Conservation (phyloP, 2,113 vertebrate species). For the Brienomyrus brachyistius region DNA sequence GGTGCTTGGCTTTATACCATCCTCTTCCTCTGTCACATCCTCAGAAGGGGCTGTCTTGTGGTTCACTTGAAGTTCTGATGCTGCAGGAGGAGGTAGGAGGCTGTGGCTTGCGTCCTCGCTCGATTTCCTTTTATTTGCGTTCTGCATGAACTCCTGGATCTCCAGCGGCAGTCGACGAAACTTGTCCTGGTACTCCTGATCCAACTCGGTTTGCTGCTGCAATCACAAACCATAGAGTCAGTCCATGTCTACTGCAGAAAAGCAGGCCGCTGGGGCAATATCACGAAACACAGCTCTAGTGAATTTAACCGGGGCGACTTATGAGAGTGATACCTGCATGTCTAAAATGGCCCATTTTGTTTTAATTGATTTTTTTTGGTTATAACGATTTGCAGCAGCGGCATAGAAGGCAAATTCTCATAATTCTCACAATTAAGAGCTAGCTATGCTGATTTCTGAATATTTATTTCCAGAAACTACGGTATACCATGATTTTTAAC, state of each 20-base stretch:
- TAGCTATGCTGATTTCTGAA: neutral
- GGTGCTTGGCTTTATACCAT: constrained; percentile 62
- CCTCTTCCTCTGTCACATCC: constrained; percentile 60
- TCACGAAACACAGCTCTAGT: neutral
- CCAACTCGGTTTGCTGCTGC: constrained; percentile 79
- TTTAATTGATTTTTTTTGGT: neutral
- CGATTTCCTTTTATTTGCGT: constrained; percentile 74
- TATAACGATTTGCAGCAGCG: neutral
- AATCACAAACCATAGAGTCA: constrained; percentile 22
- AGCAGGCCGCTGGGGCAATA: neutral
- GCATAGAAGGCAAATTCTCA: neutral
- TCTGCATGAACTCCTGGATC: constrained; percentile 86
- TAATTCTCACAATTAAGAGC: neutral
- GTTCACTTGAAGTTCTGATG: constrained; percentile 64
- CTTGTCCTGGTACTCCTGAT: constrained; percentile 90
- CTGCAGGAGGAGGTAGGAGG: constrained; percentile 50
- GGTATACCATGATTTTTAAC: neutral
- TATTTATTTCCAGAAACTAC: neutral
- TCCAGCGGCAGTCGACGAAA: constrained; percentile 85
- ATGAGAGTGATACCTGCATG: neutral
- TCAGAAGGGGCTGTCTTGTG: constrained; percentile 60
- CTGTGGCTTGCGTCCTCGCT: constrained; percentile 67
- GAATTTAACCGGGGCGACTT: neutral
- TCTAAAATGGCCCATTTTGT: neutral
- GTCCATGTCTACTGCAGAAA: neutral